These are phyloP conservation scores for Leucoma salicis DNA, from an alignment of 2,888 invertebrate species.

Conservation along the genomic window DNA sequence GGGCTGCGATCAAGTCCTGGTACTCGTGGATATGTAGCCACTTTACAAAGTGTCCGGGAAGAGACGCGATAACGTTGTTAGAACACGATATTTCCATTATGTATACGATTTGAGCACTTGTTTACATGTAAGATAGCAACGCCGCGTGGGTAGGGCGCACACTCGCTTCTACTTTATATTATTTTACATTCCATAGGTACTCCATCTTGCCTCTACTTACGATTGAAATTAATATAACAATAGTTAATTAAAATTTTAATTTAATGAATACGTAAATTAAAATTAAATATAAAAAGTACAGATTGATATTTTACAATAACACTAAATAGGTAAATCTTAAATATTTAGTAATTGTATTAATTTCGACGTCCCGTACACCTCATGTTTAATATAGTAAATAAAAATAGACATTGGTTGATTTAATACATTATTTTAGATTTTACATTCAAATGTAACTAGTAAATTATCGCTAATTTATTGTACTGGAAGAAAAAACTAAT, in stretches of 20 bases:
- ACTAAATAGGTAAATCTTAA: too few species aligned
- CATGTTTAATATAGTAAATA: too few species aligned
- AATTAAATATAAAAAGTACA: too few species aligned
- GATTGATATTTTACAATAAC: too few species aligned
- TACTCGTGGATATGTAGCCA: slow-evolving; percentile 68
- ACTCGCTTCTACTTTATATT: slow-evolving; percentile 48
- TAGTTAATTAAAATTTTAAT: slow-evolving; percentile 30
- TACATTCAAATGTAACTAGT: too few species aligned
- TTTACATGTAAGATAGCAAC: slow-evolving; percentile 78
- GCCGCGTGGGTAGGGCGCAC: slow-evolving; percentile 62
- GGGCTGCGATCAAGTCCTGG: slow-evolving; percentile 13
- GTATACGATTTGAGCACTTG: slow-evolving; percentile 81
- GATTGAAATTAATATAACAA: background rate
- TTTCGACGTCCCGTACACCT: too few species aligned
- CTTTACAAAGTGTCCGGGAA: slow-evolving; percentile 81
- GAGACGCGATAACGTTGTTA: slow-evolving; percentile 80
- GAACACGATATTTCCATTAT: slow-evolving; percentile 83
- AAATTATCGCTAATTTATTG: too few species aligned
- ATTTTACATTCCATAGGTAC: slow-evolving; percentile 36
- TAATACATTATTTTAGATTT: too few species aligned
- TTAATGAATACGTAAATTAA: slow-evolving; percentile 24
- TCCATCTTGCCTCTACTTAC: slow-evolving; percentile 49
- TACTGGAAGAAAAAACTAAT: too few species aligned
- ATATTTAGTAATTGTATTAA: too few species aligned
- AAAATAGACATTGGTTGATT: too few species aligned